These are phyloP conservation scores for Ophiodon elongatus DNA, from an alignment of 2,113 vertebrate species.

Conservation along the genomic window DNA sequence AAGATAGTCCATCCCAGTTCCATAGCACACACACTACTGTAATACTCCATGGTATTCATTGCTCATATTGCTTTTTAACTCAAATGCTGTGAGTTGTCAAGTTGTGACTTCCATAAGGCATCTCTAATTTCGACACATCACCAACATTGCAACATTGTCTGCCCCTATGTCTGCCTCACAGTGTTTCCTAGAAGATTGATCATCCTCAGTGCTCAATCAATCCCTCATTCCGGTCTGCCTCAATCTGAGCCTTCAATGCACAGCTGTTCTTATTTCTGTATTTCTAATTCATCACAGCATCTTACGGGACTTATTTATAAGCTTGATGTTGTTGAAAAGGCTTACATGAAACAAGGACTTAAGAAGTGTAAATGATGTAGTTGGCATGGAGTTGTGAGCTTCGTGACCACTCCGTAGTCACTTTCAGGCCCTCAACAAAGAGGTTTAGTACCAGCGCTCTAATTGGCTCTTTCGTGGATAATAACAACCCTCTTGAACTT, in stretches of 20 bases:
- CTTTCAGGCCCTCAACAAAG: slow-evolving; percentile 30
- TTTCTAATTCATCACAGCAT: background rate
- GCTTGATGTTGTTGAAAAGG: background rate
- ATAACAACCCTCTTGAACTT: slow-evolving; percentile 40
- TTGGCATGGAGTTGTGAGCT: slow-evolving; percentile 28
- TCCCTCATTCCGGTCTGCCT: background rate
- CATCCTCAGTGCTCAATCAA: background rate
- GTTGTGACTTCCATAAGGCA: background rate
- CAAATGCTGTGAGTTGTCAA: background rate
- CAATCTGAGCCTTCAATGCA: background rate
- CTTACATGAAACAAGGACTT: background rate
- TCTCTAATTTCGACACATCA: slow-evolving; percentile 6
- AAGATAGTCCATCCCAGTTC: background rate
- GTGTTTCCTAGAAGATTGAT: slow-evolving; percentile 32
- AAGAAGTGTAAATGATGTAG: slow-evolving; percentile 8
- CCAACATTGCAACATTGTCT: background rate
- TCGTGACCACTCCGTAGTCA: slow-evolving; percentile 20
- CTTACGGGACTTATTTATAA: background rate
- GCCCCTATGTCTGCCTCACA: slow-evolving; percentile 2
- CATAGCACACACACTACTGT: background rate
- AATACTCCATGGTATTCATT: background rate
- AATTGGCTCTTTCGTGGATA: slow-evolving; percentile 30
- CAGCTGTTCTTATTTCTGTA: background rate
- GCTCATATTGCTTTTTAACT: background rate
- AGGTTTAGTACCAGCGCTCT: background rate